These are phyloP conservation scores for Phragmatobia fuliginosa DNA, from an alignment of 2,888 invertebrate genomes.

Conservation along the genomic window DNA sequence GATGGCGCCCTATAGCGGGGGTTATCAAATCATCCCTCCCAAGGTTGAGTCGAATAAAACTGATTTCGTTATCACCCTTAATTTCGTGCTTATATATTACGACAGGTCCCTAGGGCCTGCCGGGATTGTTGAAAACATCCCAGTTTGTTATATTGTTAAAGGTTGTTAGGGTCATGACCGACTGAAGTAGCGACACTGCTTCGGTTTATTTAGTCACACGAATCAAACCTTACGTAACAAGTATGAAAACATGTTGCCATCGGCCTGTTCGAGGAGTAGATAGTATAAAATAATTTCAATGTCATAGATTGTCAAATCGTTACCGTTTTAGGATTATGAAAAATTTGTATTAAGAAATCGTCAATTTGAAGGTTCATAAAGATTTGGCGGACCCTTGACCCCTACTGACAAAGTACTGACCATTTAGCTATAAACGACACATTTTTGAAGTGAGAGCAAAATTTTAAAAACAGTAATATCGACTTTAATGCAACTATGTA, in stretches of 20 bases:
- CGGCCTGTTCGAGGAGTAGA: no score
- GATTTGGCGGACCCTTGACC: no score
- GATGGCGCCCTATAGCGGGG: conserved; percentile 58
- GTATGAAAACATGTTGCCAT: neutral
- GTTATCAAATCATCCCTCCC: conserved; percentile 53
- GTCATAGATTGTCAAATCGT: no score
- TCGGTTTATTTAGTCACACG: neutral
- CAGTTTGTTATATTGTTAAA: conserved; percentile 1
- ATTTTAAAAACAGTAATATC: no score
- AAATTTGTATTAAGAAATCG: no score
- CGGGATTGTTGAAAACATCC: conserved; percentile 14
- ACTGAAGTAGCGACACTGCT: neutral
- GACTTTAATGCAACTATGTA: no score
- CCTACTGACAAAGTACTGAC: no score
- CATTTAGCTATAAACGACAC: no score
- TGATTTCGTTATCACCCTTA: conserved; percentile 57
- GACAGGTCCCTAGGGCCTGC: conserved; percentile 12
- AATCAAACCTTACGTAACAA: neutral
- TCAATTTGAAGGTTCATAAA: no score
- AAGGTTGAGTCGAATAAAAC: conserved; percentile 53
- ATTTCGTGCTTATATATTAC: conserved; percentile 42
- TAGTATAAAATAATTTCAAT: no score
- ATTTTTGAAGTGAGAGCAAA: no score
- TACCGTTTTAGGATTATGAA: no score
- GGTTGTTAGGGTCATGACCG: neutral